These are phyloP conservation scores for Parthenolecanium corni DNA, from an alignment of 2,888 invertebrate species.

Conservation along the genomic window DNA sequence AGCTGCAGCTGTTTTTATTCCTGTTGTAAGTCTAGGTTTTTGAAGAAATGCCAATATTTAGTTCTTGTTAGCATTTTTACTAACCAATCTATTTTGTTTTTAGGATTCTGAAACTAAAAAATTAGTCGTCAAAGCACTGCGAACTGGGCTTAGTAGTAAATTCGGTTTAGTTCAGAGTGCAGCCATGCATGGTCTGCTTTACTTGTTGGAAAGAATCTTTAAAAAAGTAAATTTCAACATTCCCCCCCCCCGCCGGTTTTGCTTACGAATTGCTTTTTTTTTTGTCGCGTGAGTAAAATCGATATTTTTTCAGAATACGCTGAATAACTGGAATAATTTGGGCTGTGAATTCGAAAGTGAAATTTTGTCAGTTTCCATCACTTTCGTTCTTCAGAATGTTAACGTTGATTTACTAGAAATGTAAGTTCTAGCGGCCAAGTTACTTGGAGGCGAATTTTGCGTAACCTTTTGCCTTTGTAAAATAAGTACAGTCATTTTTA, in stretches of 20 bases:
- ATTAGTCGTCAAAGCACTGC: slow-evolving; percentile 37
- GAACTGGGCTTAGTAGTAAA: slow-evolving; percentile 48
- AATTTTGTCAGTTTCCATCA: slow-evolving; percentile 13
- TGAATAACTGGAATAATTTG: slow-evolving; percentile 8
- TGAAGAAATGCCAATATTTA: neutral
- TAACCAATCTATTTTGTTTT: neutral
- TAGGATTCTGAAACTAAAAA: slow-evolving; percentile 14
- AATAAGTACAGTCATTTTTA: neutral
- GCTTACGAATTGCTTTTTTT: neutral
- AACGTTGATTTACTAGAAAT: slow-evolving; percentile 7
- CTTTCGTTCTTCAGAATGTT: slow-evolving; percentile 13
- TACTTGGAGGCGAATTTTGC: too few relatives aligned
- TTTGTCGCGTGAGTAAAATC: neutral
- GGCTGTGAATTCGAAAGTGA: slow-evolving; percentile 1
- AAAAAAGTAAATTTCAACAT: slow-evolving; percentile 14
- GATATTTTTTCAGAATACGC: neutral
- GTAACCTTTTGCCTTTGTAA: neutral
- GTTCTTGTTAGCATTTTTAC: neutral
- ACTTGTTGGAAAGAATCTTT: slow-evolving; percentile 48
- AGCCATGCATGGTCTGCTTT: slow-evolving; percentile 54
- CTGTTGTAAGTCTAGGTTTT: neutral
- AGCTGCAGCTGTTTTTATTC: slow-evolving; percentile 46
- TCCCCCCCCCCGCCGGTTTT: neutral
- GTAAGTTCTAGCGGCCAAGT: too few relatives aligned
- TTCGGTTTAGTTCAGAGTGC: slow-evolving; percentile 51